Evolutionary conservation across 2,888 invertebrate species (phyloP).

Genomic region (Nymphalis urticae): DNA sequence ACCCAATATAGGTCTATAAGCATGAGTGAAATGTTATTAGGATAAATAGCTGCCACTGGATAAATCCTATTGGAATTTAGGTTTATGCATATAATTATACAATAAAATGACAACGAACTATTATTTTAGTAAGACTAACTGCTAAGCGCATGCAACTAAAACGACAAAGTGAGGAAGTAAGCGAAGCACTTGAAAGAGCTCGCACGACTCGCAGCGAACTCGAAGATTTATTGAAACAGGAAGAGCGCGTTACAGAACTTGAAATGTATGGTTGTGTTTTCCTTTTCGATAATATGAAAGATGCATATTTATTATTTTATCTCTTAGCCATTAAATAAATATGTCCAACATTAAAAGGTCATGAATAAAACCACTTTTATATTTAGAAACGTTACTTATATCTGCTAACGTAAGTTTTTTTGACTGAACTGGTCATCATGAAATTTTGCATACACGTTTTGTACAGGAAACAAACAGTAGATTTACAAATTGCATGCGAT

Average conservation of each 20-base stretch:
- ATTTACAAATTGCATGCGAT: too few relatives aligned
- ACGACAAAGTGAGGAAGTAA: conserved; percentile 55
- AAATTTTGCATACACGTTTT: too few relatives aligned
- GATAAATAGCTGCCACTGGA: too few relatives aligned
- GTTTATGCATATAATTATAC: neutral
- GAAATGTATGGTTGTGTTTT: conserved; percentile 46
- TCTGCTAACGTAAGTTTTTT: too few relatives aligned
- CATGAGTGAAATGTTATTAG: too few relatives aligned
- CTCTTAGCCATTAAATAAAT: neutral
- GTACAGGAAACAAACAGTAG: too few relatives aligned
- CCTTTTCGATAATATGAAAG: conserved; percentile 1
- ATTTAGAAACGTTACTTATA: too few relatives aligned
- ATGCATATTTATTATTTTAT: conserved; percentile 3
- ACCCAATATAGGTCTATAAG: too few relatives aligned
- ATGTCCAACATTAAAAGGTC: neutral
- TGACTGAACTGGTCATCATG: too few relatives aligned
- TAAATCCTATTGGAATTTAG: neutral
- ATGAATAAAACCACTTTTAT: too few relatives aligned
- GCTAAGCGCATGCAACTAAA: conserved; percentile 62
- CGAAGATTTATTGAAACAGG: conserved; percentile 46
- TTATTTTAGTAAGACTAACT: conserved; percentile 55
- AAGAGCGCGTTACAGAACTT: conserved; percentile 49
- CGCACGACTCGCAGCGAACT: conserved; percentile 46
- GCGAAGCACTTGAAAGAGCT: conserved; percentile 47
- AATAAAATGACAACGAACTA: neutral